Percentiles rank a stretch among this genome's conserved stretches.
These are phyloP conservation scores for Abscondita cerata DNA, from an alignment of 2,888 invertebrate species.

Conservation along the genomic window DNA sequence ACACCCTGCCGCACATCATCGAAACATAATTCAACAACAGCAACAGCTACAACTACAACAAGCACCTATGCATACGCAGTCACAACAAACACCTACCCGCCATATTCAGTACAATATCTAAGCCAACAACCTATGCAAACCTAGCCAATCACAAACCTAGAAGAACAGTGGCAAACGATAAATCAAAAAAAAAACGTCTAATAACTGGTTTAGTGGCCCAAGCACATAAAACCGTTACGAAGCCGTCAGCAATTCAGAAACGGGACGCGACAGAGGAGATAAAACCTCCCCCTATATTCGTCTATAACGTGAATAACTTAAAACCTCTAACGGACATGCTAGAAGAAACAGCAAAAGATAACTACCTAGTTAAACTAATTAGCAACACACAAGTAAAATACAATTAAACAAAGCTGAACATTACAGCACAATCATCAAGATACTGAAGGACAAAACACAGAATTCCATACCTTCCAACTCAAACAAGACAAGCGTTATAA, in stretches of 20 bases:
- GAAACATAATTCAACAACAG: too few species aligned
- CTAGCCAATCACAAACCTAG: not conserved
- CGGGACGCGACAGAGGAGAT: constrained; percentile 1
- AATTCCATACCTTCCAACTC: constrained; percentile 10
- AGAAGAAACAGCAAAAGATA: not conserved
- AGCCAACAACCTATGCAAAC: too few species aligned
- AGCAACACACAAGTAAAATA: constrained; percentile 7
- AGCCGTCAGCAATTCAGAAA: not conserved
- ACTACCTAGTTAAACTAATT: not conserved
- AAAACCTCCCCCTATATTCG: constrained; percentile 8
- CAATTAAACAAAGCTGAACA: not conserved
- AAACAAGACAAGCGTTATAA: constrained; percentile 5
- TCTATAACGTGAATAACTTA: constrained; percentile 1
- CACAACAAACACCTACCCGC: too few species aligned
- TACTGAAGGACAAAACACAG: constrained; percentile 7
- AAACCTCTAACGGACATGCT: constrained; percentile 9
- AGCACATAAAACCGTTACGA: not conserved
- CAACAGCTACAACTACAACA: too few species aligned
- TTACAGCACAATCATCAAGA: constrained; percentile 8
- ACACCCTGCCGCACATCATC: too few species aligned
- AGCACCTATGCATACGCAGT: too few species aligned
- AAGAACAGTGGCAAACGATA: constrained; percentile 6
- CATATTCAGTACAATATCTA: too few species aligned
- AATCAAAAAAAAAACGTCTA: constrained; percentile 1
- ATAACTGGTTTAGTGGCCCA: constrained; percentile 4